These are phyloP conservation scores for Echiichthys vipera DNA, from an alignment of 2,797 vertebrate species.

Conservation along the genomic window DNA sequence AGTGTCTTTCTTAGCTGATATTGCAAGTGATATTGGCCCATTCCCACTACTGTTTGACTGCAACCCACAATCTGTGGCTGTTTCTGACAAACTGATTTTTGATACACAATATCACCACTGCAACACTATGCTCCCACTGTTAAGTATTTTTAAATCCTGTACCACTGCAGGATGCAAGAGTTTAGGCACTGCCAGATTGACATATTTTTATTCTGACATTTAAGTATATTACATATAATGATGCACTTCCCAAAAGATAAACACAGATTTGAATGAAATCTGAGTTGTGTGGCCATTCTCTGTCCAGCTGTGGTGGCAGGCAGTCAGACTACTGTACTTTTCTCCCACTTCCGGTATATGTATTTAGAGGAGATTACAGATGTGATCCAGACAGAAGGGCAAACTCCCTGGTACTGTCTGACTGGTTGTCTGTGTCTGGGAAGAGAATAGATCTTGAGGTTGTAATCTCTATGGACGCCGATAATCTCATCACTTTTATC, in stretches of 20 bases:
- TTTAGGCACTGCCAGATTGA: conserved; percentile 55
- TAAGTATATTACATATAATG: conserved; percentile 80
- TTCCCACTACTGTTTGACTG: conserved; percentile 41
- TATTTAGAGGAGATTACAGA: conserved; percentile 84
- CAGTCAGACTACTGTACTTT: conserved; percentile 79
- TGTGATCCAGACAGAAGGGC: conserved; percentile 76
- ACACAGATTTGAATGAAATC: conserved; percentile 81
- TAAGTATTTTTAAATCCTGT: conserved; percentile 70
- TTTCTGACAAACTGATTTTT: conserved; percentile 65
- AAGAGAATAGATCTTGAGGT: conserved; percentile 50
- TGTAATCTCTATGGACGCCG: conserved; percentile 40
- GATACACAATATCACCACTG: conserved; percentile 60
- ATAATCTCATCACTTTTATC: conserved; percentile 39
- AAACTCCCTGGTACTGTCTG: conserved; percentile 71
- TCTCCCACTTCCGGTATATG: conserved; percentile 78
- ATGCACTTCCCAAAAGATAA: conserved; percentile 80
- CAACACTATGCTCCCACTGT: conserved; percentile 44
- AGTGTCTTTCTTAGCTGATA: conserved; percentile 51
- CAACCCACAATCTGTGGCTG: conserved; percentile 68
- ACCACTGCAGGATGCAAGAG: conserved; percentile 40
- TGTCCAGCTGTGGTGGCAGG: conserved; percentile 76
- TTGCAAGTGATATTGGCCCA: conserved; percentile 56
- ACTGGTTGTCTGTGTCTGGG: conserved; percentile 55
- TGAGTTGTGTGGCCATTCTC: conserved; percentile 74
- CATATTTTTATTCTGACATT: conserved; percentile 81